Percentiles rank a stretch among this genome's conserved stretches.
Evolutionary conservation across 2,113 vertebrate species (phyloP).

Genomic region (Brevimyrus niger): DNA sequence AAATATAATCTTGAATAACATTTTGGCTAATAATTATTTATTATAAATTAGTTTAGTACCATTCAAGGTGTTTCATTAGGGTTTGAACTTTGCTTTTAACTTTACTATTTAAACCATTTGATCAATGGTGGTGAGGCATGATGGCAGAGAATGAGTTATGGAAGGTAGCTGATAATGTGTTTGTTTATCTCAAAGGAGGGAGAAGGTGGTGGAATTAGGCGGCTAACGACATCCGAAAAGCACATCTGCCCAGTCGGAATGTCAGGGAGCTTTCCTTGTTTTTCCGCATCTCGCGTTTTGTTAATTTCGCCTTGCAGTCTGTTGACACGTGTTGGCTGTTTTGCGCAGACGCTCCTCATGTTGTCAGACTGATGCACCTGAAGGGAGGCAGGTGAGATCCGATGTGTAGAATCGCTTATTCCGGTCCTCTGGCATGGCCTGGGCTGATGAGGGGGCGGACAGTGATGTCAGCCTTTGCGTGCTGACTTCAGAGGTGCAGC

Average conservation of each 20-base stretch:
- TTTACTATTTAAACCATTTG: not conserved
- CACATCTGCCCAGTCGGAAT: not conserved
- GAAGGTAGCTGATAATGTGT: not conserved
- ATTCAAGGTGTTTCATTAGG: not conserved
- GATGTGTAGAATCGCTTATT: not conserved
- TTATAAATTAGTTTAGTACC: not conserved
- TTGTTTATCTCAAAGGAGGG: not conserved
- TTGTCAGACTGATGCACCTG: not conserved
- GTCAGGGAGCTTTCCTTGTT: not conserved
- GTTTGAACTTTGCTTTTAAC: not conserved
- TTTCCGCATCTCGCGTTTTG: not conserved
- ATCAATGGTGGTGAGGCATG: not conserved
- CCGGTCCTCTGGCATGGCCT: not conserved
- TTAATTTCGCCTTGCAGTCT: not conserved
- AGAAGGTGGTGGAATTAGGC: not conserved
- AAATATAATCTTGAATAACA: slow-evolving; percentile 5
- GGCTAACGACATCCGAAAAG: not conserved
- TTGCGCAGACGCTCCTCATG: not conserved
- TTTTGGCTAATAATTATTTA: slow-evolving; percentile 5
- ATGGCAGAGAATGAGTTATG: not conserved
- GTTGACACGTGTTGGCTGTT: not conserved
- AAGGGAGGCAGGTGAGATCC: not conserved
- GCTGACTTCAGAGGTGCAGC: not conserved
- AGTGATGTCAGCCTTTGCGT: not conserved
- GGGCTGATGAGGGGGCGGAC: not conserved